Percentiles rank a stretch among this genome's conserved stretches.
Conservation (phyloP, 2,797 vertebrate genomes). For the Hydrophis major region DNA sequence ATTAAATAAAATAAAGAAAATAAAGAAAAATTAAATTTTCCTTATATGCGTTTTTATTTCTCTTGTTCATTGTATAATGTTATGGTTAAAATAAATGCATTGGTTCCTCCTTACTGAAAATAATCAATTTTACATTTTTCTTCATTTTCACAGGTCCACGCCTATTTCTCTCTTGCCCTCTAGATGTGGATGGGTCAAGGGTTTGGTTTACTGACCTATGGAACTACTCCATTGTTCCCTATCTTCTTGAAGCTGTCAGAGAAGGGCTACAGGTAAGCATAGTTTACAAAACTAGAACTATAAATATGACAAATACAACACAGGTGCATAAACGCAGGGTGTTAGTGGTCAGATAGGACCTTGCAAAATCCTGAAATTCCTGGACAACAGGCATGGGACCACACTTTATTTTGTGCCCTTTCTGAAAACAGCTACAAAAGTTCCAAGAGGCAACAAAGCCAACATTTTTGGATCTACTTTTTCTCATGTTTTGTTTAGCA, state of each 20-base stretch:
- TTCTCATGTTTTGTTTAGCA: neutral
- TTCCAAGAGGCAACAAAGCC: neutral
- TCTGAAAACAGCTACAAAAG: neutral
- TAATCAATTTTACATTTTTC: constrained; percentile 36
- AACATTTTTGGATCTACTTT: neutral
- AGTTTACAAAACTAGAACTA: neutral
- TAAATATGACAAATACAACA: neutral
- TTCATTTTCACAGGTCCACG: constrained; percentile 81
- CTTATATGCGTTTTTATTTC: neutral
- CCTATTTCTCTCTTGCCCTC: constrained; percentile 95
- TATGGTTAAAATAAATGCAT: neutral
- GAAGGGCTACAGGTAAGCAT: constrained; percentile 92
- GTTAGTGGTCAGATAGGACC: neutral
- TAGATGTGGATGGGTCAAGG: constrained; percentile 92
- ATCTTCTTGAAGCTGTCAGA: constrained; percentile 93
- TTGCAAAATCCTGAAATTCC: neutral
- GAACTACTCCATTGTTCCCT: constrained; percentile 98
- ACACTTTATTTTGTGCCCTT: neutral
- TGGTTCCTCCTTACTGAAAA: neutral
- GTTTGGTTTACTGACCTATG: constrained; percentile 99
- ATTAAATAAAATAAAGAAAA: too few species aligned
- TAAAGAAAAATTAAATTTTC: neutral
- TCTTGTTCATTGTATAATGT: neutral
- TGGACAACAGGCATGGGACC: neutral
- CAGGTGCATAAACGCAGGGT: neutral